Percentiles rank a stretch among this genome's conserved stretches.
Evolutionary conservation across 2,888 invertebrate genomes (phyloP).

Genomic region (Trimorus sp.): DNA sequence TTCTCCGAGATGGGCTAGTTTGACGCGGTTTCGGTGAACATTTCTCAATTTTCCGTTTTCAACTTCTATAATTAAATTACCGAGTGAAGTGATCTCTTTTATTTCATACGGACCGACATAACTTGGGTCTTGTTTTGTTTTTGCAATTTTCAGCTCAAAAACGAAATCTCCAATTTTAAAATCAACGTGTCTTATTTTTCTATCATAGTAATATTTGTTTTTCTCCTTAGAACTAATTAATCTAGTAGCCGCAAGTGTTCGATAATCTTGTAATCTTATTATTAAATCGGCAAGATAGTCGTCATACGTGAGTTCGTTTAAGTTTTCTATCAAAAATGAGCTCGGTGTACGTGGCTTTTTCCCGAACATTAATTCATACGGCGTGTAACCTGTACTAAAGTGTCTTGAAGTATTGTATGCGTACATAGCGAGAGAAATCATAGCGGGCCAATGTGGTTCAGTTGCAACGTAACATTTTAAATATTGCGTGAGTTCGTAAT

Average conservation of each 20-base stretch:
- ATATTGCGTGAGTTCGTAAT: neutral
- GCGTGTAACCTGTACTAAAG: neutral
- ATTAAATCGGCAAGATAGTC: neutral
- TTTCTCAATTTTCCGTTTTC: too few relatives aligned
- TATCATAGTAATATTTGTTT: neutral
- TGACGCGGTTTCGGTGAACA: too few relatives aligned
- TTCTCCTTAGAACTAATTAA: neutral
- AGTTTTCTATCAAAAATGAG: neutral
- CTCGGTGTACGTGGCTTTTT: neutral
- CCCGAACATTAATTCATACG: slow-evolving; percentile 2
- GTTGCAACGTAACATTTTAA: neutral
- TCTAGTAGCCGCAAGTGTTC: neutral
- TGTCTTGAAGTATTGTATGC: neutral
- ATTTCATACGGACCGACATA: neutral
- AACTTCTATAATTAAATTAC: too few relatives aligned
- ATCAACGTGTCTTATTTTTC: neutral
- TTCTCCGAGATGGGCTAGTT: too few relatives aligned
- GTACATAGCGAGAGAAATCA: neutral
- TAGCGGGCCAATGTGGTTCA: neutral
- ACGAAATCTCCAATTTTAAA: neutral
- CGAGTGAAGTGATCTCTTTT: neutral
- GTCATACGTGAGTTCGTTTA: neutral
- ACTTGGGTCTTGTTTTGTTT: neutral
- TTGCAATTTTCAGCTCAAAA: neutral
- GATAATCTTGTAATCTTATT: neutral